These are phyloP conservation scores for Brachionus rotundiformis DNA, from an alignment of 1,140 invertebrate genomes.

Conservation along the genomic window DNA sequence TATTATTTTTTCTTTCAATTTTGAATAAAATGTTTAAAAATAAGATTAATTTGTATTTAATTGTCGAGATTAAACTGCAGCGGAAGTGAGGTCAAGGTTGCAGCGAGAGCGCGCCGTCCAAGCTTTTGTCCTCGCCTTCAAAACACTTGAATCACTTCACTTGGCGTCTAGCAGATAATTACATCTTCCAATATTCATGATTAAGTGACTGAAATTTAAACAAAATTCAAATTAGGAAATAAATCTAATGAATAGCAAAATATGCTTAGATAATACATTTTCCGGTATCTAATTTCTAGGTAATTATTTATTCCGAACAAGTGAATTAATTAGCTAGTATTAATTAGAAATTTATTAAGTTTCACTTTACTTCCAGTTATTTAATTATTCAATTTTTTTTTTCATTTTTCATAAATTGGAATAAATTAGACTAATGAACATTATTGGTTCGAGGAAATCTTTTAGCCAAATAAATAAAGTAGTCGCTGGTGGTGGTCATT, in stretches of 20 bases:
- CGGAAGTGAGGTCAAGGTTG: too few relatives aligned
- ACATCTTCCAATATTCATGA: too few relatives aligned
- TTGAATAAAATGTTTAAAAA: not conserved
- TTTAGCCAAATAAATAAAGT: not conserved
- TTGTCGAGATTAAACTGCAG: too few relatives aligned
- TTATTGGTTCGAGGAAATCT: not conserved
- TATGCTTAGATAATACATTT: not conserved
- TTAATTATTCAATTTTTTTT: not conserved
- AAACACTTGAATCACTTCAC: too few relatives aligned
- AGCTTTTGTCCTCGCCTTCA: too few relatives aligned
- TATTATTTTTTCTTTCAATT: not conserved
- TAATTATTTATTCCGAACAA: constrained; percentile 12
- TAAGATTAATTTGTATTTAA: not conserved
- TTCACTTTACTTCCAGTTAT: constrained; percentile 34
- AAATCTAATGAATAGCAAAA: not conserved
- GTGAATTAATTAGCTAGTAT: not conserved
- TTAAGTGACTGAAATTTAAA: too few relatives aligned
- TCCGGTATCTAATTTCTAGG: not conserved
- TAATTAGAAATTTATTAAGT: constrained; percentile 7
- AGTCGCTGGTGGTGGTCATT: not conserved
- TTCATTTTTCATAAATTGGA: not conserved
- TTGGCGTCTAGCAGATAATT: too few relatives aligned
- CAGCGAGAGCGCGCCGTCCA: too few relatives aligned
- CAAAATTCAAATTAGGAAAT: not conserved
- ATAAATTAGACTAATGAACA: not conserved